Conservation (phyloP, 2,888 invertebrate species). For the Athalia cordata region DNA sequence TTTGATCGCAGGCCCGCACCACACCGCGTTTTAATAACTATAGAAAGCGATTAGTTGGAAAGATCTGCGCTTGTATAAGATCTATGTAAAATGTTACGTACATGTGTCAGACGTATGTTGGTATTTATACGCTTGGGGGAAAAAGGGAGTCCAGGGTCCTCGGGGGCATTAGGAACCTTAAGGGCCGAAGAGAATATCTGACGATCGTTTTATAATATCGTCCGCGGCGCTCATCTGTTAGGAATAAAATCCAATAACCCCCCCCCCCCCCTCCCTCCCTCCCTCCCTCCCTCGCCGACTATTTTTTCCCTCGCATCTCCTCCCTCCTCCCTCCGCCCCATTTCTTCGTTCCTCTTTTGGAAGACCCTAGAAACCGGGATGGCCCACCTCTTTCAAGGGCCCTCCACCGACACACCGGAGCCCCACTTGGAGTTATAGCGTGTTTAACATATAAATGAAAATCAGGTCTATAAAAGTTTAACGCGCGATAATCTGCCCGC, state of each 20-base stretch:
- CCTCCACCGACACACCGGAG: conserved; percentile 39
- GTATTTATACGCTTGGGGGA: neutral
- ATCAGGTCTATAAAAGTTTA: conserved; percentile 68
- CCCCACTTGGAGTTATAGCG: conserved; percentile 59
- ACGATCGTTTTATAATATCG: conserved; percentile 47
- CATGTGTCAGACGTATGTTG: too few relatives aligned
- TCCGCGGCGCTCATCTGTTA: conserved; percentile 57
- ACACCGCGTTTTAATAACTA: conserved; percentile 39
- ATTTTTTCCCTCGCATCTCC: conserved; percentile 46
- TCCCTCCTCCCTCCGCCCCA: conserved; percentile 44
- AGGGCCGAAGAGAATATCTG: conserved; percentile 38
- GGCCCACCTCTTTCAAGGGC: conserved; percentile 44
- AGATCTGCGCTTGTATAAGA: conserved; percentile 28
- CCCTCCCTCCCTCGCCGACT: conserved; percentile 45
- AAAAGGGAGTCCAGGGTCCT: conserved; percentile 55
- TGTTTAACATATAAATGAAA: conserved; percentile 70
- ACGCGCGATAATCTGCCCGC: conserved; percentile 64
- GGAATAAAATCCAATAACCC: conserved; percentile 56
- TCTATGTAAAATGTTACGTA: too few relatives aligned
- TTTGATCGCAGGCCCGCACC: conserved; percentile 14
- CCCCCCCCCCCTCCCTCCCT: conserved; percentile 46
- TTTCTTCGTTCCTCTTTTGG: conserved; percentile 26
- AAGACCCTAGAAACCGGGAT: conserved; percentile 50
- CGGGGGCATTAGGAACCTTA: conserved; percentile 35
- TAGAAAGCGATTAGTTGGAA: conserved; percentile 41